phyloP scores from a whole-genome alignment of 2,113 vertebrate species.

The Platysternon megacephalum region DNA sequence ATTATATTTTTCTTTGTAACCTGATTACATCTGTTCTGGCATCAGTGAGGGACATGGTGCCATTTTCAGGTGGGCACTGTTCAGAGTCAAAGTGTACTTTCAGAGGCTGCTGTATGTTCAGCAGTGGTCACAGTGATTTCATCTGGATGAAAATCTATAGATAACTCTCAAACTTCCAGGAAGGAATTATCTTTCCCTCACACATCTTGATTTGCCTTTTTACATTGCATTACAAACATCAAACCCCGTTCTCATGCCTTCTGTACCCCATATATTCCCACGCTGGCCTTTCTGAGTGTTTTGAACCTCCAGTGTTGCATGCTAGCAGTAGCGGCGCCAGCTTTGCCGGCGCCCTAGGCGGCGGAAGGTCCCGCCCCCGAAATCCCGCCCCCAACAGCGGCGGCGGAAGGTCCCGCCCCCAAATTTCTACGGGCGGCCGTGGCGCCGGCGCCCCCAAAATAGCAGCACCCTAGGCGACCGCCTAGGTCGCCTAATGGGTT shows the following conservation, averaged over 20 bases:
- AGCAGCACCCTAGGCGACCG: too few species aligned
- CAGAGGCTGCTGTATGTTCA: constrained; percentile 57
- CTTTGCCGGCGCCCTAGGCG: too few species aligned
- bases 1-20: background rate
- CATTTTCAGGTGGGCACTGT: constrained; percentile 45
- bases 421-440: too few species aligned
- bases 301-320: fast-evolving
- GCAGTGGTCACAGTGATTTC: constrained; percentile 49
- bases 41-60: background rate
- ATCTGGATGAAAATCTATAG: background rate
- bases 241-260: background rate
- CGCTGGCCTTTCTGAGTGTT: background rate
- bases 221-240: fast-evolving
- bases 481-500: too few species aligned
- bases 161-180: constrained; percentile 34
- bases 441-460: too few species aligned
- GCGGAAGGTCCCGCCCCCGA: too few species aligned
- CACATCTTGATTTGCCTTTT: background rate
- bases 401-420: too few species aligned
- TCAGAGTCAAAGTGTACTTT: constrained; percentile 15
- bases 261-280: background rate
- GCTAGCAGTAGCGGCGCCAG: too few species aligned
- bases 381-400: too few species aligned
- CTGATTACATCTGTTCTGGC: background rate
- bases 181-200: background rate